Evolutionary conservation across 1,140 invertebrate species (phyloP), one percentile per base, ranked within the genome.

Genomic region (Venturia canescens): DNA sequence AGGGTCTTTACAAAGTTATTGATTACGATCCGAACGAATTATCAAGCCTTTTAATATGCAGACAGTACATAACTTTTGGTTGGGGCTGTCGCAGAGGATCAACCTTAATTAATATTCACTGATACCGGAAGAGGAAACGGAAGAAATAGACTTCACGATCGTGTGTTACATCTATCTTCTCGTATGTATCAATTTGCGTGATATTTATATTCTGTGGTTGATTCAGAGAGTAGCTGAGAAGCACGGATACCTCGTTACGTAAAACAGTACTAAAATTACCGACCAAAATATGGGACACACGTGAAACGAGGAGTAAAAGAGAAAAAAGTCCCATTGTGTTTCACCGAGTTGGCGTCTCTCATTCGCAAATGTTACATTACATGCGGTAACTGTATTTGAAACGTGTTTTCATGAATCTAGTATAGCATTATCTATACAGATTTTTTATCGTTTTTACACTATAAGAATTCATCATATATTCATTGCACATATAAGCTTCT

Each of bases 261-360:
- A 53, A 53, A 53, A 53, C 50, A 53, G 50, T 21, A 21, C n/a
- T n/a, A n/a, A 21, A 53, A 3, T 21, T 21, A 18, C n/a, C 1
- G n/a, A 1, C n/a, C 2, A 53, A 53, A 4, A 53, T 53, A 53
- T n/a, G 18, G n/a, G 50, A 53, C 50, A n/a, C 11, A n/a, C 50
- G 50, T 53, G 50, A 53, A 53, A 53, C n/a, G n/a, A 53, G 50
- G 18, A 53, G n/a, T 53, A 53, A 53, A n/a, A 21, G n/a, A 53
- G n/a, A 53, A 53, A 53, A 53, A 53, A 53, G 7, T 7, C 2
- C n/a, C 50, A 53, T 53, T n/a, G 16, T n/a, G 50, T 53, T 21
- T 53, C 50, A 18, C n/a, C 50, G 16, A 53, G 50, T 53, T 21
- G 18, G 48, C 48, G 15, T 53, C 50, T 44, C 38, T 53, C 50